Evolutionary conservation across 2,797 vertebrate genomes (phyloP), one percentile per base, ranked within the genome.

Genomic region (Moxostoma hubbsi): DNA sequence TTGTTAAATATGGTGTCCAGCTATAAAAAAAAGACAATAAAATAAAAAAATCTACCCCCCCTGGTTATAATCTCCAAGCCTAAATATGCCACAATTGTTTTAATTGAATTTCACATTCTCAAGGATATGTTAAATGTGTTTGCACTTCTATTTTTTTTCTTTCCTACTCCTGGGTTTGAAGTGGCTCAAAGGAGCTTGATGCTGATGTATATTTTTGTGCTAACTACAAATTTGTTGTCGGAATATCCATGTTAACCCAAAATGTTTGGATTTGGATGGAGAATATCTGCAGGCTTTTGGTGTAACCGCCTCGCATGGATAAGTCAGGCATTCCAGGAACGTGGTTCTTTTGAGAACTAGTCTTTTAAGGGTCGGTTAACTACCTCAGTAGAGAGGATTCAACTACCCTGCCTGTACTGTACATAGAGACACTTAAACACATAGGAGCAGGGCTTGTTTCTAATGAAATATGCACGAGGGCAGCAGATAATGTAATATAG

Each of bases 351-450:
- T 99, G 95, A 98, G 97, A 98, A 98, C 97, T 96, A 95, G 92
- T 94, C 97, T 98, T 93, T 97, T 97, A 98, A 98, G 97, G 97
- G 97, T 99, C 97, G 96, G 97, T 99, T 98, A 97, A 98, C 97
- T 99, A 99, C 97, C 98, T 99, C 98, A 98, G 96, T 99, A 97
- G 96, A 96, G 98, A 99, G 98, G 98, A 98, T 95, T 98, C 96
- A 97, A 99, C 97, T 98, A 97, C 97, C 97, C 97, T 96, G 95
- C 97, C 96, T 99, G 97, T 99, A 98, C 97, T 99, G 98, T 99
- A 99, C 95, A 99, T 99, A 99, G 96, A 96, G 97, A 97, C 96
- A 92, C 96, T 93, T 98, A 97, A 97, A 96, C 24, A 96, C 96
- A 98, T 98, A 95, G 98, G 98, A 98, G 95, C 96, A 97, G 97